Conservation (phyloP, 2,888 invertebrate species). For the Helicoverpa assulta region DNA sequence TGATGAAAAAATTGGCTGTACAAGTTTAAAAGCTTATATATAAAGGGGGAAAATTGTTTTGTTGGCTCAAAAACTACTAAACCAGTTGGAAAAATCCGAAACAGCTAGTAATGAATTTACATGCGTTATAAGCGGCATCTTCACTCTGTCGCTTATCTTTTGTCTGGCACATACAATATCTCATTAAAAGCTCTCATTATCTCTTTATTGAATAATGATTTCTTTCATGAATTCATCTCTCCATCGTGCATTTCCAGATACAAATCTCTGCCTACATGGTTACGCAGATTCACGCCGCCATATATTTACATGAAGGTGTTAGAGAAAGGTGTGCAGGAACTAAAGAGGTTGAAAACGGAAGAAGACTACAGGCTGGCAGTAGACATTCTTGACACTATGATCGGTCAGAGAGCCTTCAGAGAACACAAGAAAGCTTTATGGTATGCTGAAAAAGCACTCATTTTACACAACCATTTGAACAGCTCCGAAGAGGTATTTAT, state of each 20-base stretch:
- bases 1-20: too few relatives aligned
- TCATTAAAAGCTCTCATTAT: too few relatives aligned
- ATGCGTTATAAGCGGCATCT: too few relatives aligned
- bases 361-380: constrained; percentile 81
- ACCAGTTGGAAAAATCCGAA: too few relatives aligned
- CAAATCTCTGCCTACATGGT: constrained; percentile 84
- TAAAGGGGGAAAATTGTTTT: too few relatives aligned
- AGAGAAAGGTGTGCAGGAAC: constrained; percentile 77
- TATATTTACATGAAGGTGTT: constrained; percentile 82
- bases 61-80: too few relatives aligned
- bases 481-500: constrained; percentile 71
- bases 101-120: too few relatives aligned
- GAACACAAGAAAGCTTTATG: constrained; percentile 85
- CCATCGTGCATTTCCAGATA: constrained; percentile 68
- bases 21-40: too few relatives aligned
- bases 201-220: not conserved
- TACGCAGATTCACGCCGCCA: constrained; percentile 90
- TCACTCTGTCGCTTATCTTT: too few relatives aligned
- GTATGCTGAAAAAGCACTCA: constrained; percentile 91
- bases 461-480: constrained; percentile 85
- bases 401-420: constrained; percentile 85
- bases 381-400: constrained; percentile 85
- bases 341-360: constrained; percentile 75
- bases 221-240: not conserved
- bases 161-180: too few relatives aligned